Evolutionary conservation across 2,797 vertebrate species (phyloP), one percentile per base, ranked within the genome.

Genomic region (Lepus oiostolus): DNA sequence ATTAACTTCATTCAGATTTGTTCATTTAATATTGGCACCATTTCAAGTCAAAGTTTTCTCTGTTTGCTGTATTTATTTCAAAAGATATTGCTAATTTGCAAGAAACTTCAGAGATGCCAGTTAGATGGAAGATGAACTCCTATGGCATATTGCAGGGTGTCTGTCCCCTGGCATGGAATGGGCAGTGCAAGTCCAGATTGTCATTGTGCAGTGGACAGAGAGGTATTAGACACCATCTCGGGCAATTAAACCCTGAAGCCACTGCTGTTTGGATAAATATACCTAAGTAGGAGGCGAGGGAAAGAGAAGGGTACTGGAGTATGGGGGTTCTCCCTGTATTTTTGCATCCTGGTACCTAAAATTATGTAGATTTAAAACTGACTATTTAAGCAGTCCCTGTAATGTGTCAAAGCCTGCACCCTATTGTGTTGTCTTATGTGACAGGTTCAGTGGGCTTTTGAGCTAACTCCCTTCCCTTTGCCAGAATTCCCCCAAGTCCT

Each of bases 1-100:
- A 74, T 28, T 70, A 74, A 87, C 62, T 90, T 95, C 50, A 76
- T 71, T 76, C 76, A 91, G 38, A 85, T 60, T 68, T 86, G 26
- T 14, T 85, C 30, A 63, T 63, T 93, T 82, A 91, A 21, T 26
- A 58, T 65, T 75, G 76, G 26, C 65, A 75, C 8, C 62, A 70
- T 91, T 91, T 96, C 52, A 89, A 89, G 63, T 90, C 0, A 75
- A 35, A 7, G 16, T 1, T 32, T 75, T 67, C 21, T 70, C 54
- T 60, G n/a, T 50, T 13, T 42, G 42, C 42, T 47, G 42, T 47
- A 9, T 47, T 14, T 65, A 2, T 54, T 87, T 71, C n/a, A 67
- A 67, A 91, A 47, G 42, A 79, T 88, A 22, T 84, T 62, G 1
- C 71, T 88, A 60, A 75, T 47, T 93, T 67, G 65, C 22, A 65